Evolutionary conservation across 2,797 vertebrate genomes (phyloP).

Genomic region (Orientallactaga sibirica): DNA sequence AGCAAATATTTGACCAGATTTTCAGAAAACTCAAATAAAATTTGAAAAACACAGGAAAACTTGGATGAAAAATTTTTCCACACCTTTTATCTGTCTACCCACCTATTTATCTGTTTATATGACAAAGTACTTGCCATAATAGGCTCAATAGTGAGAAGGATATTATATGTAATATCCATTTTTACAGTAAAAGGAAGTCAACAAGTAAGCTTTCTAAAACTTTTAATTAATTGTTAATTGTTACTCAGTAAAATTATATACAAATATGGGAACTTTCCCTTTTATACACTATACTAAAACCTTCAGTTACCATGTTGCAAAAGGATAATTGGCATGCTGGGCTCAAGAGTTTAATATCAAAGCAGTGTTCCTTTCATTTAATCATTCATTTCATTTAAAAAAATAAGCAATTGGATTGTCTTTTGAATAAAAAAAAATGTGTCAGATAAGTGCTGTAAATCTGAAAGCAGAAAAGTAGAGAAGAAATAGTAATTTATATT

Average conservation of each 20-base stretch:
- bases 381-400: slow-evolving; percentile 72
- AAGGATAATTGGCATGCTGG: neutral
- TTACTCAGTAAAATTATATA: neutral
- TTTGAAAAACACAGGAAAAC: slow-evolving; percentile 61
- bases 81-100: slow-evolving; percentile 21
- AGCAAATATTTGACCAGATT: slow-evolving; percentile 78
- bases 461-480: slow-evolving; percentile 78
- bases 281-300: neutral
- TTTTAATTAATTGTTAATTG: neutral
- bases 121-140: neutral
- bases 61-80: slow-evolving; percentile 71
- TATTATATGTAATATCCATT: neutral
- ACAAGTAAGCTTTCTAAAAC: neutral
- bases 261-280: neutral
- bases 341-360: slow-evolving; percentile 54
- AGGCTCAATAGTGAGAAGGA: neutral
- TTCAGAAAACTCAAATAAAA: slow-evolving; percentile 74
- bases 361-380: slow-evolving; percentile 74
- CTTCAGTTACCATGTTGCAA: neutral
- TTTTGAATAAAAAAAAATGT: slow-evolving; percentile 70
- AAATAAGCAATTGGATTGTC: slow-evolving; percentile 82
- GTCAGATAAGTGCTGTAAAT: slow-evolving; percentile 81
- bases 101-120: neutral
- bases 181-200: neutral
- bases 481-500: slow-evolving; percentile 77